Conservation (phyloP, 2,888 invertebrate genomes). For the Eurois occulta region DNA sequence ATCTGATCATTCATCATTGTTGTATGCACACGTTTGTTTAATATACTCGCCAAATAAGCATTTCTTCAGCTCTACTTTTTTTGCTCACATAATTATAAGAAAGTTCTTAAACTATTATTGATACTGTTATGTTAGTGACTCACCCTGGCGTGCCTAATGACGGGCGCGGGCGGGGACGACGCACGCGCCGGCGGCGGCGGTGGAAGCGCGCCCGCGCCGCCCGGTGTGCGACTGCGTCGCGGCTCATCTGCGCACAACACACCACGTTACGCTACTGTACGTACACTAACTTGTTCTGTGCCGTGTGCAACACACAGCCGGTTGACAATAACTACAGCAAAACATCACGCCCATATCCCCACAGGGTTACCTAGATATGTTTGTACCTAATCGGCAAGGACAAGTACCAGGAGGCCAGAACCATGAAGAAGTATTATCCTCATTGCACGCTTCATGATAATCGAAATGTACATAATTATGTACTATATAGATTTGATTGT, state of each 20-base stretch:
- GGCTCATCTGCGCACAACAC: constrained; percentile 63
- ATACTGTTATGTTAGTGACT: constrained; percentile 18
- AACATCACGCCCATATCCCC: background rate
- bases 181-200: constrained; percentile 51
- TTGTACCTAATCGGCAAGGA: background rate
- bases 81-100: background rate
- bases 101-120: background rate
- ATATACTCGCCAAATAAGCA: background rate
- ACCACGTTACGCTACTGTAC: background rate
- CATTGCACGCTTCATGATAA: no score
- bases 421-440: no score
- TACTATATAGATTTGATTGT: no score
- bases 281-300: background rate
- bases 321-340: background rate
- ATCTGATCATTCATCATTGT: background rate
- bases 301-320: background rate
- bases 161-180: constrained; percentile 9
- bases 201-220: constrained; percentile 29
- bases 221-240: constrained; percentile 73
- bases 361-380: background rate
- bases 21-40: background rate
- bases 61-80: background rate
- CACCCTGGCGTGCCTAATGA: constrained; percentile 59
- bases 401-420: background rate
- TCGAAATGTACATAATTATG: no score